These are phyloP conservation scores for Cercopithecus mona DNA, from an alignment of 2,113 vertebrate species.

Conservation along the genomic window DNA sequence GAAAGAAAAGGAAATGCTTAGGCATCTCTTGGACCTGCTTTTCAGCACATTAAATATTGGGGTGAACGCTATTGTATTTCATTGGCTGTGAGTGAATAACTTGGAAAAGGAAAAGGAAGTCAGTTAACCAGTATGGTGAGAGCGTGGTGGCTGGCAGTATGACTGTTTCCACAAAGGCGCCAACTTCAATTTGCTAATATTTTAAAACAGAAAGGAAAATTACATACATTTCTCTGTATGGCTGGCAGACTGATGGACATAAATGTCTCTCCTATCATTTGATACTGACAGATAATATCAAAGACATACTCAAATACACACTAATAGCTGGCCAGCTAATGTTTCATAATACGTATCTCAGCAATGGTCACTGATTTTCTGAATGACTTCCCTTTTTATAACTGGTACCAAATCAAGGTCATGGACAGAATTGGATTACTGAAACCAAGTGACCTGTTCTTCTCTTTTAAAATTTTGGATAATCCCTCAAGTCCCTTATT, in stretches of 20 bases:
- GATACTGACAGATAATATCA: not conserved
- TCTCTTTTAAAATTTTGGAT: conserved; percentile 21
- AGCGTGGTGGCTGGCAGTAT: not conserved
- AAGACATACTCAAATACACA: not conserved
- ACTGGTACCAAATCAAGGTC: not conserved
- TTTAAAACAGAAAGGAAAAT: not conserved
- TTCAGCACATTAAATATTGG: not conserved
- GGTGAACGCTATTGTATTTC: not conserved
- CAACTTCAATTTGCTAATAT: not conserved
- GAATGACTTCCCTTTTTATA: conserved; percentile 3
- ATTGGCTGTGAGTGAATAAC: not conserved
- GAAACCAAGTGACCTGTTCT: not conserved
- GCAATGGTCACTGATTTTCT: not conserved
- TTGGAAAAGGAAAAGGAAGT: conserved; percentile 26
- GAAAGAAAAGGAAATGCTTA: conserved; percentile 28
- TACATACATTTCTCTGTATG: not conserved
- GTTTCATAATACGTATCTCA: not conserved
- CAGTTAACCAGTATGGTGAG: not conserved
- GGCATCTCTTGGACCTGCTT: not conserved
- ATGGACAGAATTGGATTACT: not conserved
- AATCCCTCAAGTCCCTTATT: not conserved
- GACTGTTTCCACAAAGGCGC: not conserved
- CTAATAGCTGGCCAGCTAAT: not conserved
- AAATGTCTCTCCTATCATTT: not conserved
- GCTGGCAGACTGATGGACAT: not conserved